Base-by-base conservation (phyloP, 2,888 invertebrate genomes). In the Isoperla grammatica region DNA sequence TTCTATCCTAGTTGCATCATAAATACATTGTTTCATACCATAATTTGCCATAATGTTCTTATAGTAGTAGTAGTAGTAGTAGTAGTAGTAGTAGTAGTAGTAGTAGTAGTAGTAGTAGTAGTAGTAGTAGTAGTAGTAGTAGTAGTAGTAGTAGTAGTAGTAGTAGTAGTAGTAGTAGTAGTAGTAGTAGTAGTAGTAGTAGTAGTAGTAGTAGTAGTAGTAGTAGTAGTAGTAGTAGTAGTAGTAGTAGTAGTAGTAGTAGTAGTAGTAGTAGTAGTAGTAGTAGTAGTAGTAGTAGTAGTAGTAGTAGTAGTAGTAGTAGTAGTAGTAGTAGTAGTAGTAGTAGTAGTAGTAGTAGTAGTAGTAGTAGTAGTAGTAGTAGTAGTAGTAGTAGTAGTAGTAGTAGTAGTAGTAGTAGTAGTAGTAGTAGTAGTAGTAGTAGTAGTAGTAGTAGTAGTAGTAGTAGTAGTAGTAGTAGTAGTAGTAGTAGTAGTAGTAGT, bases 51-150 rank as follows among this genome's bases (percentile, higher is more conserved):
- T n/a, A n/a, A n/a, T n/a, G n/a, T n/a, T n/a, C n/a, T n/a, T 15
- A 17, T 45, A 45, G 45, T 45, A 45, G 45, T 45, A 45, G 45
- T 45, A 45, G 45, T 45, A 45, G 45, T 45, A 45, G 45, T 45
- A 45, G 45, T 45, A 45, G 45, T 45, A 45, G 45, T 45, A 45
- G 45, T 45, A 45, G 45, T 45, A 45, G 45, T 45, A 45, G 45
- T 45, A 45, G 45, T 45, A 45, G 45, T 45, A 45, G 45, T 45
- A 45, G 45, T 45, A 45, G 45, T 45, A 45, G 45, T 45, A 45
- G 45, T 45, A 45, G 45, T 45, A 45, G 45, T 45, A 45, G 45
- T 45, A 45, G 45, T 45, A 45, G 45, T 45, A 45, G 45, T 45
- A 45, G 45, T 45, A 45, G 45, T 45, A 45, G 45, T 45, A 45